Percentiles rank a stretch among this genome's conserved stretches.
Conservation (phyloP, 2,113 vertebrate species). For the Lipotes vexillifer region DNA sequence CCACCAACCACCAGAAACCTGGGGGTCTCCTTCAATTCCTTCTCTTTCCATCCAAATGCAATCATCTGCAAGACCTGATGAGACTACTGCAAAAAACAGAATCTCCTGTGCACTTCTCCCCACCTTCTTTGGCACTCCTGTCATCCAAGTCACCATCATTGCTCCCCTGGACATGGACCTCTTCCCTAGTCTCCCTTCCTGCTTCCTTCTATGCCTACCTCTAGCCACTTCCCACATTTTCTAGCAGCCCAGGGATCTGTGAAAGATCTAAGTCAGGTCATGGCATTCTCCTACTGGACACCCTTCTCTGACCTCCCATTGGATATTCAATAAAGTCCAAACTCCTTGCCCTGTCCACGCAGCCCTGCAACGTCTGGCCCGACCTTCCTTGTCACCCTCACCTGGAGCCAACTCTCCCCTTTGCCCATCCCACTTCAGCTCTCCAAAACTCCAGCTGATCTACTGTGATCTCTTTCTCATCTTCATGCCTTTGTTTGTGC, state of each 20-base stretch:
- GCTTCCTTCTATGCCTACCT: not conserved
- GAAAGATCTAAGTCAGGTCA: not conserved
- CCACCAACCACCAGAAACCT: not conserved
- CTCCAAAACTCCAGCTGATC: not conserved
- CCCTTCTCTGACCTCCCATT: not conserved
- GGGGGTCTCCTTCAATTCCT: not conserved
- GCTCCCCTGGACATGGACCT: too few relatives aligned
- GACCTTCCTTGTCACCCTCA: not conserved
- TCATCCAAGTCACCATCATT: not conserved
- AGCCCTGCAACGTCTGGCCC: not conserved
- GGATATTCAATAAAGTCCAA: not conserved
- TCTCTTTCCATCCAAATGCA: not conserved
- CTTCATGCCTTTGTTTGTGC: not conserved
- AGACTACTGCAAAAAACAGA: not conserved
- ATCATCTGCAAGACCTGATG: not conserved
- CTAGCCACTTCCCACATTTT: not conserved
- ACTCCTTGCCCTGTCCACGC: too few relatives aligned
- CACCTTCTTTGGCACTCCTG: not conserved
- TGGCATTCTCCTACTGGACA: not conserved
- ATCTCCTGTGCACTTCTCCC: not conserved
- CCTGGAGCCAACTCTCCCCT: not conserved
- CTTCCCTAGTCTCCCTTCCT: not conserved
- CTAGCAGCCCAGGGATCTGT: not conserved
- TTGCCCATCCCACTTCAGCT: not conserved
- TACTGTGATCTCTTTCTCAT: not conserved